These are phyloP conservation scores for Drosophila eohydei DNA, from an alignment of 2,888 invertebrate genomes.

Conservation along the genomic window DNA sequence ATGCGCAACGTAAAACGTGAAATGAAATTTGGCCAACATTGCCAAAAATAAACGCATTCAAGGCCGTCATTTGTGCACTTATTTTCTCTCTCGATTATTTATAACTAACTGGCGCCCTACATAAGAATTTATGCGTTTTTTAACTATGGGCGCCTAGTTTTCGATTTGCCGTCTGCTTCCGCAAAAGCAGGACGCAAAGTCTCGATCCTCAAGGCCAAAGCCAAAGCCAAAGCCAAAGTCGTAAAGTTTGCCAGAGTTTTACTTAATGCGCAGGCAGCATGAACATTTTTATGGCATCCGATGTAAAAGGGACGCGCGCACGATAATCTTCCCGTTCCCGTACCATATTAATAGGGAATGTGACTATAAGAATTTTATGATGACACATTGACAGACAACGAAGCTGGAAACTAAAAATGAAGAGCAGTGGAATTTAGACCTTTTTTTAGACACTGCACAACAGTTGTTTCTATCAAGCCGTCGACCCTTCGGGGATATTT, in stretches of 20 bases:
- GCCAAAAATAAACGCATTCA: constrained; percentile 61
- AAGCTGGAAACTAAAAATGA: constrained; percentile 1
- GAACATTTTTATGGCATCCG: constrained; percentile 33
- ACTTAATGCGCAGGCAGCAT: constrained; percentile 55
- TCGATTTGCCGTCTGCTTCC: constrained; percentile 33
- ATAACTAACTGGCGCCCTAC: constrained; percentile 62
- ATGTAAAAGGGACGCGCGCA: not conserved
- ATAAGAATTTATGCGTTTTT: constrained; percentile 65
- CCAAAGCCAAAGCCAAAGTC: constrained; percentile 54
- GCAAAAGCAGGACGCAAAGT: constrained; percentile 10
- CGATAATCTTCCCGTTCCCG: constrained; percentile 1
- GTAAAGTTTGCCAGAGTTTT: constrained; percentile 69
- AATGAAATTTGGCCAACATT: constrained; percentile 25
- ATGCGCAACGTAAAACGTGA: constrained; percentile 35
- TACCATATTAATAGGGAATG: constrained; percentile 9
- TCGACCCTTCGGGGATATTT: not conserved
- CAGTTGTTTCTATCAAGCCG: not conserved
- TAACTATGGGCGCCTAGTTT: constrained; percentile 58
- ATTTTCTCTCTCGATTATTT: constrained; percentile 54
- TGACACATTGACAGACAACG: constrained; percentile 17
- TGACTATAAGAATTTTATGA: constrained; percentile 25
- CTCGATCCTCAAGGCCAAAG: constrained; percentile 30
- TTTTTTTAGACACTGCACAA: not conserved
- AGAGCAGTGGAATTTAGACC: not conserved
- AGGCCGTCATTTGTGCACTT: constrained; percentile 61